Conservation (phyloP, 2,113 vertebrate species). For the Platysternon megacephalum region DNA sequence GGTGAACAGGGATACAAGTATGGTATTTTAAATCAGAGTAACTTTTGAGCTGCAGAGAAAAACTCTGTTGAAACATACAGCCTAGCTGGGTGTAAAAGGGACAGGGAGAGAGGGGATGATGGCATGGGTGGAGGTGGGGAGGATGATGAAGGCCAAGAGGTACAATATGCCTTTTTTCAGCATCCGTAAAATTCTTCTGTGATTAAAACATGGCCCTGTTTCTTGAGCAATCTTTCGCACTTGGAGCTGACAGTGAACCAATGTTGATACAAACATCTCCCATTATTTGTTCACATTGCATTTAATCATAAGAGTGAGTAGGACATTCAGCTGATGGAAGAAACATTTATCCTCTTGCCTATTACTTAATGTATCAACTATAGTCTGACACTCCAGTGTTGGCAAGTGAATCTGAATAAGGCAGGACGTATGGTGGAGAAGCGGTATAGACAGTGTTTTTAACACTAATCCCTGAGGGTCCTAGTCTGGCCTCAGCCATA, state of each 20-base stretch:
- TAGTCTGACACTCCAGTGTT: not conserved
- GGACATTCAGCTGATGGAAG: not conserved
- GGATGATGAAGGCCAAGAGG: too few species aligned
- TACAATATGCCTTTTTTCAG: not conserved
- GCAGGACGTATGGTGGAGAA: not conserved
- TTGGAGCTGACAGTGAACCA: not conserved
- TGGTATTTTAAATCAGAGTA: too few species aligned
- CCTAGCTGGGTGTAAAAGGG: not conserved
- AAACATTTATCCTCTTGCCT: not conserved
- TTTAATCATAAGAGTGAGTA: not conserved
- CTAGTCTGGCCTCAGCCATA: not conserved
- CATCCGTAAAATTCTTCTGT: not conserved
- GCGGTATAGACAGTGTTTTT: not conserved
- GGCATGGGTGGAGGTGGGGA: too few species aligned
- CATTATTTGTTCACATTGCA: fast-evolving
- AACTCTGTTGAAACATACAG: not conserved
- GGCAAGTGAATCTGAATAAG: not conserved
- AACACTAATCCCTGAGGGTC: not conserved
- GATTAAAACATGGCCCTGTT: not conserved
- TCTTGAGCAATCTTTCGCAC: not conserved
- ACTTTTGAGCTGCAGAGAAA: too few species aligned
- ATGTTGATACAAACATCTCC: not conserved
- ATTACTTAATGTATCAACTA: not conserved
- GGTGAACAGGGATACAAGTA: too few species aligned
- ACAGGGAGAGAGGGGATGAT: not conserved